Percentiles rank a stretch among this genome's conserved stretches.
These are phyloP conservation scores for Empidonax alnorum DNA, from an alignment of 2,113 vertebrate genomes.

Conservation along the genomic window DNA sequence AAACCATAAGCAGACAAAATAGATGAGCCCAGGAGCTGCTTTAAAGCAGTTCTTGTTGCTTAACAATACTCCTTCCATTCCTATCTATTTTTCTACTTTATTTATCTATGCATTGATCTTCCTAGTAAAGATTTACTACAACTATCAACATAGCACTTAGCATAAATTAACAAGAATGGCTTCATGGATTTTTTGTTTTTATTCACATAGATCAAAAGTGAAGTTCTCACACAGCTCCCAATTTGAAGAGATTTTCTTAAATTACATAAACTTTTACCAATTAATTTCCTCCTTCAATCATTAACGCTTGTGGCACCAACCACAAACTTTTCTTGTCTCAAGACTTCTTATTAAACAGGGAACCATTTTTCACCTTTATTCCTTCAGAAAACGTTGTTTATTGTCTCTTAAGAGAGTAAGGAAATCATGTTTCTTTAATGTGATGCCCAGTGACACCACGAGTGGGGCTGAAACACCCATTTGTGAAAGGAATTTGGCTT, in stretches of 20 bases:
- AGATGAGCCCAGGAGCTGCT: not conserved
- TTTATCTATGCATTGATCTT: conserved; percentile 34
- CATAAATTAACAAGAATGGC: conserved; percentile 45
- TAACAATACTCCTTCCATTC: not conserved
- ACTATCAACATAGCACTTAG: conserved; percentile 26
- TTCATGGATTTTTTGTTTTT: conserved; percentile 18
- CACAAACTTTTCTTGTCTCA: not conserved
- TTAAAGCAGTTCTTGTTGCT: not conserved
- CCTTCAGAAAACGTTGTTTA: not conserved
- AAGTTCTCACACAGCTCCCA: not conserved
- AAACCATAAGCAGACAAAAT: not conserved
- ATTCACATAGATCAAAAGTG: conserved; percentile 19
- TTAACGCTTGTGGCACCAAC: not conserved
- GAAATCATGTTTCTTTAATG: not conserved
- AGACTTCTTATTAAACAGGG: not conserved
- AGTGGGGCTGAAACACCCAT: not conserved
- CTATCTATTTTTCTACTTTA: not conserved
- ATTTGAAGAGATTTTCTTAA: not conserved
- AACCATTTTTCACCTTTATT: not conserved
- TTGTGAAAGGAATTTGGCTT: not conserved
- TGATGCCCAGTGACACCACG: too few relatives aligned
- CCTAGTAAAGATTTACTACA: not conserved
- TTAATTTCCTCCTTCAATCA: not conserved
- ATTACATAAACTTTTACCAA: not conserved
- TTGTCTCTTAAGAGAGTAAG: not conserved